Evolutionary conservation across 1,140 invertebrate genomes (phyloP), one percentile per base, ranked within the genome.

Genomic region (Onthophagus taurus): DNA sequence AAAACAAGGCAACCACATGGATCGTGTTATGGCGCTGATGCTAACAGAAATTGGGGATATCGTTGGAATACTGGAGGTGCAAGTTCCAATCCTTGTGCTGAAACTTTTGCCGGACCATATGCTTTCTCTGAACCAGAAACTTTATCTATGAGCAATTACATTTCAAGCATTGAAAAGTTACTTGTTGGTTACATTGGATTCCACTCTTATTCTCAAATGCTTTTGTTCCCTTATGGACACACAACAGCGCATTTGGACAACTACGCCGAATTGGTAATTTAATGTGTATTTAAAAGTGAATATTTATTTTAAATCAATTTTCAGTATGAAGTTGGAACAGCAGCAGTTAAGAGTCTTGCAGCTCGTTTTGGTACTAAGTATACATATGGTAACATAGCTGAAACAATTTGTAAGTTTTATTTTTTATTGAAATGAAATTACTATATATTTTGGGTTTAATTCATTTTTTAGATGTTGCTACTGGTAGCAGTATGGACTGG

Each of bases 41-140:
- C 78, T 0, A 87, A 86, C 57, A 70, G 83, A 21, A 87, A 87
- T 55, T 87, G 79, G 75, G 74, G 63, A 18, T 81, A 75, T 59
- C 75, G 78, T 50, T 86, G 80, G 79, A 77, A 71, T 56, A 49
- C 68, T 4, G 64, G 69, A 19, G 84, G 85, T 13, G 72, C 80
- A 2, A 83, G 77, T 39, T 63, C 49, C 2, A 66, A 77, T 47
- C 75, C 83, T 1, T 92, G 88, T 57, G 59, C 65, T 1, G 79
- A 85, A 11, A 79, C 72, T 0, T 90, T 75, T 54, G 74, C 78
- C 23, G 89, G 89, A 18, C 65, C 72, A 0, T 42, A 42, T 0
- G 63, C 82, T 0, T 84, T 85, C 53, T 89, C 85, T 0, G 88
- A 91, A 60, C 67, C 76, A 1, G 85, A 88, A 57, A 76, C 81